A percentile compares a stretch with the other conserved stretches of the same genome.
phyloP scores from a whole-genome alignment of 2,113 vertebrate species.

The Antechinus flavipes region DNA sequence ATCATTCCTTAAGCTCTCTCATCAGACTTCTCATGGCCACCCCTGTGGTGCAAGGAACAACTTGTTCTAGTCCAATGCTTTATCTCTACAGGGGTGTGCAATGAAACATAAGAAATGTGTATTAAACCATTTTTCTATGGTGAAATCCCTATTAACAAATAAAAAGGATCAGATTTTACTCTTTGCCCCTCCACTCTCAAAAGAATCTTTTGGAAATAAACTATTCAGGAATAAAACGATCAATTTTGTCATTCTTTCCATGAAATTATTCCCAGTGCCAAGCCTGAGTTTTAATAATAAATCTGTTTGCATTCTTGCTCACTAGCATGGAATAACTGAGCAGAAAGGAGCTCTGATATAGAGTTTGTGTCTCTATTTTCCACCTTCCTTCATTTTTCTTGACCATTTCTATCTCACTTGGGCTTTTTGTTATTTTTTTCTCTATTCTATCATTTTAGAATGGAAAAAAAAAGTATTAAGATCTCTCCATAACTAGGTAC shows the following conservation, averaged over 20 bases:
- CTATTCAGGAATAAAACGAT: not conserved
- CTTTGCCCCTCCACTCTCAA: not conserved
- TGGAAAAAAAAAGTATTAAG: not conserved
- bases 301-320: not conserved
- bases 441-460: not conserved
- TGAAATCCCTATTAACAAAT: constrained; percentile 3
- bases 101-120: not conserved
- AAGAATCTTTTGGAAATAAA: not conserved
- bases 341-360: not conserved
- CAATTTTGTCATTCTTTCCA: not conserved
- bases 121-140: not conserved
- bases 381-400: not conserved
- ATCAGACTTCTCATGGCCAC: not conserved
- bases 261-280: not conserved
- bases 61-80: not conserved
- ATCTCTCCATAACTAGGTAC: not conserved
- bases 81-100: not conserved
- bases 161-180: not conserved
- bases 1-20: not conserved
- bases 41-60: constrained; percentile 16
- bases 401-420: not conserved
- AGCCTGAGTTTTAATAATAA: not conserved
- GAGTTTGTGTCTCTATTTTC: not conserved
- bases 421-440: not conserved
- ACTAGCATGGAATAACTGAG: not conserved